Percentiles rank a stretch among this genome's conserved stretches.
phyloP scores from a whole-genome alignment of 2,888 invertebrate genomes.

The Hylaea fasciaria region DNA sequence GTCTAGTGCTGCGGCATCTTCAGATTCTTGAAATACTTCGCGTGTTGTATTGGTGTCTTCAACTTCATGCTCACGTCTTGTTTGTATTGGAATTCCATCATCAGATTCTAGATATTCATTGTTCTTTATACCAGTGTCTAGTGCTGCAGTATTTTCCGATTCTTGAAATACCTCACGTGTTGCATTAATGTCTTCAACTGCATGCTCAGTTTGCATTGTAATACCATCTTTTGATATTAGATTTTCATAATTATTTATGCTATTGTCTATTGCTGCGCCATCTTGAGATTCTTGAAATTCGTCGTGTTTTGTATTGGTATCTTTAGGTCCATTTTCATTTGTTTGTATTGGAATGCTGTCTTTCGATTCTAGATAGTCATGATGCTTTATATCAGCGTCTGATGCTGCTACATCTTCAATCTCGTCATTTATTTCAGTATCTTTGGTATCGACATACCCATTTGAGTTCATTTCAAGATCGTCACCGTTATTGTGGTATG shows the following conservation, averaged over 20 bases:
- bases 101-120: not conserved
- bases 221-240: too few species aligned
- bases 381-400: not conserved
- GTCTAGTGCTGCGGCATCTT: not conserved
- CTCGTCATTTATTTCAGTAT: not conserved
- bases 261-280: too few species aligned
- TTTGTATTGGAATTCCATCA: too few species aligned
- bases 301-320: not conserved
- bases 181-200: too few species aligned
- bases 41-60: too few species aligned
- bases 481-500: not conserved
- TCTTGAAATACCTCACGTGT: too few species aligned
- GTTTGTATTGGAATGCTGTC: not conserved
- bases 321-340: not conserved
- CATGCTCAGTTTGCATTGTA: too few species aligned
- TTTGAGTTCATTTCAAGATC: not conserved
- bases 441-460: not conserved
- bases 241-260: too few species aligned
- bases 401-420: not conserved
- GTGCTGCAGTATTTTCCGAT: not conserved
- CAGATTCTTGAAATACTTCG: too few species aligned
- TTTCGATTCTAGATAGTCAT: constrained; percentile 1
- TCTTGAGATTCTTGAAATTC: not conserved
- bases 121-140: not conserved
- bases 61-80: too few species aligned